A percentile compares a stretch with the other conserved stretches of the same genome.
phyloP scores from a whole-genome alignment of 1,140 invertebrate species.

The Drosophila virilis region DNA sequence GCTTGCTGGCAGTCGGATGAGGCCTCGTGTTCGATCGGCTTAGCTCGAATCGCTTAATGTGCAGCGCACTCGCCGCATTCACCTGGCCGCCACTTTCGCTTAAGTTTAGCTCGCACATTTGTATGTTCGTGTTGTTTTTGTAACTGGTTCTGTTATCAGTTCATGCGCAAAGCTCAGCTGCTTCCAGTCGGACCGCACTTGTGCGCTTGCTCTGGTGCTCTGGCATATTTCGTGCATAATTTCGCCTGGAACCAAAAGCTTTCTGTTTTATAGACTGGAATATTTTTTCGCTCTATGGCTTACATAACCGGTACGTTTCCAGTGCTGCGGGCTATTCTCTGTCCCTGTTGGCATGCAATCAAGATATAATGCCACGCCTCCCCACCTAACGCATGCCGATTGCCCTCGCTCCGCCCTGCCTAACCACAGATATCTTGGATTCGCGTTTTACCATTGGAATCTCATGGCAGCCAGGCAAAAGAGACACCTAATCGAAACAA shows the following conservation, averaged over 20 bases:
- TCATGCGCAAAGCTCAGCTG: constrained; percentile 41
- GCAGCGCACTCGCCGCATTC: constrained; percentile 5
- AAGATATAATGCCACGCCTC: constrained; percentile 43
- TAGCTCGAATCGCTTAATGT: constrained; percentile 13
- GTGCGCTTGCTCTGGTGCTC: constrained; percentile 9
- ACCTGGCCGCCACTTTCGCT: constrained; percentile 39
- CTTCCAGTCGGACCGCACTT: constrained; percentile 16
- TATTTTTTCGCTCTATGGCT: constrained; percentile 70
- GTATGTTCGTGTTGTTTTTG: constrained; percentile 8
- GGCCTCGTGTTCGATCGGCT: constrained; percentile 41
- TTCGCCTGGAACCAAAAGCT: constrained; percentile 60
- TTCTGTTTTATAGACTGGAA: constrained; percentile 59
- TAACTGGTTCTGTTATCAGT: constrained; percentile 9
- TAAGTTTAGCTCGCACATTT: constrained; percentile 11
- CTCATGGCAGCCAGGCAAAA: constrained; percentile 14
- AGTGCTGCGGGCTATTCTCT: constrained; percentile 24
- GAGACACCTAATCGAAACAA: constrained; percentile 41
- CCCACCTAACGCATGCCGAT: constrained; percentile 8
- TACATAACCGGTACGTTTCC: constrained; percentile 74
- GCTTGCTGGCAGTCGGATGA: background rate
- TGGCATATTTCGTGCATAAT: constrained; percentile 22
- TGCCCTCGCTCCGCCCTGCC: constrained; percentile 22
- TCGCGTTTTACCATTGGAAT: constrained; percentile 59
- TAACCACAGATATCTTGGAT: constrained; percentile 42
- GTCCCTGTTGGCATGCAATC: constrained; percentile 42